Percentiles rank a stretch among this genome's conserved stretches.
Conservation (phyloP, 2,113 vertebrate genomes). For the Coptodon bakossiorum region DNA sequence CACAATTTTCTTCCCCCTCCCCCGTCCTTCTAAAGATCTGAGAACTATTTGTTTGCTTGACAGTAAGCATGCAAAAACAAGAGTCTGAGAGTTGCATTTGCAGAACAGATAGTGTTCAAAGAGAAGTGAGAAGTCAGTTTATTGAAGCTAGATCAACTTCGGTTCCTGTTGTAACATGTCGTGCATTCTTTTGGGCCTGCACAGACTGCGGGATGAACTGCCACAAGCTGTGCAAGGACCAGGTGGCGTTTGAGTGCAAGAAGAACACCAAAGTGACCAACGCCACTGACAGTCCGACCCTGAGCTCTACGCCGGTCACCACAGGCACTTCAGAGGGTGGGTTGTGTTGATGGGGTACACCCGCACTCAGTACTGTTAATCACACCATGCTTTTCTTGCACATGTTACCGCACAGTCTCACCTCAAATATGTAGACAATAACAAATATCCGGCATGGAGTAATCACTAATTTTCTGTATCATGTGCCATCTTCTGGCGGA, state of each 20-base stretch:
- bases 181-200: conserved; percentile 14
- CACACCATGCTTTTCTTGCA: background rate
- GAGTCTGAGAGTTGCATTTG: conserved; percentile 22
- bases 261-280: conserved; percentile 77
- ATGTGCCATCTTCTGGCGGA: conserved; percentile 8
- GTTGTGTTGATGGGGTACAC: conserved; percentile 33
- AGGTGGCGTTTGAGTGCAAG: conserved; percentile 96
- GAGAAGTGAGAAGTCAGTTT: background rate
- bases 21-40: conserved; percentile 13
- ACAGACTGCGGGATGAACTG: conserved; percentile 96
- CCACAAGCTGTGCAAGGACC: conserved; percentile 93
- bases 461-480: background rate
- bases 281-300: conserved; percentile 72
- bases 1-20: conserved; percentile 40
- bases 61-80: conserved; percentile 16
- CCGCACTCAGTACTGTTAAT: background rate
- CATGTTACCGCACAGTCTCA: background rate
- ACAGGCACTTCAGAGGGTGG: conserved; percentile 72
- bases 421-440: background rate
- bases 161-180: conserved; percentile 46
- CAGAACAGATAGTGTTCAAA: conserved; percentile 25
- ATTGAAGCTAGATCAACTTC: background rate
- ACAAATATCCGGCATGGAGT: background rate
- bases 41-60: conserved; percentile 40
- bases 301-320: conserved; percentile 68